Evolutionary conservation across 2,888 invertebrate species (phyloP).

Genomic region (Erpobdella octoculata): DNA sequence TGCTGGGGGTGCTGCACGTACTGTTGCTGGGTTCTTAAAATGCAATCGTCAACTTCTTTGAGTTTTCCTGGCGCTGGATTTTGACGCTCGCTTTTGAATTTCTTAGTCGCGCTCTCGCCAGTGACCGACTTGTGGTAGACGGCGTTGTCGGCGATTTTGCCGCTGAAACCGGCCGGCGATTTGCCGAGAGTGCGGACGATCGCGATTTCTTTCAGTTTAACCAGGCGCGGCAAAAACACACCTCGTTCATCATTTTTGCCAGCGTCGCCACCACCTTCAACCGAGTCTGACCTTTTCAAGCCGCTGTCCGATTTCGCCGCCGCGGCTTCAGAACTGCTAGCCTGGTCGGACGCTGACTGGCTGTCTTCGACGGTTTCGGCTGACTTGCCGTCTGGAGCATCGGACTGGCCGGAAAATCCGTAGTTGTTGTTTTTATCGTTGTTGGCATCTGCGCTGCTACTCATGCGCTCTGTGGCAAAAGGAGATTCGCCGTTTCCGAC

Average conservation of each 20-base stretch:
- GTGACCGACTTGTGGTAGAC: background rate
- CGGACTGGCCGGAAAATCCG: background rate
- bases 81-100: background rate
- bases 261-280: background rate
- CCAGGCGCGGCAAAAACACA: background rate
- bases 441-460: background rate
- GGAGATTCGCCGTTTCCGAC: slow-evolving; percentile 40
- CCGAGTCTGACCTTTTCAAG: background rate
- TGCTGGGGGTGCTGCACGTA: too few relatives aligned
- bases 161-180: slow-evolving; percentile 5
- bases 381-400: background rate
- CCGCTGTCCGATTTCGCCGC: background rate
- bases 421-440: slow-evolving; percentile 13
- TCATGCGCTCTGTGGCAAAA: background rate
- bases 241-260: background rate
- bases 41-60: too few relatives aligned
- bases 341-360: background rate
- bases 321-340: background rate
- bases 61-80: background rate
- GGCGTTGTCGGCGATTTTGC: slow-evolving; percentile 14
- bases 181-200: background rate
- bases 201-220: background rate
- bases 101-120: background rate
- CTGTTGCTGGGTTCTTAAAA: too few relatives aligned
- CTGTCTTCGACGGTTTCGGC: slow-evolving; percentile 2